These are phyloP conservation scores for Microcebus tavaratra DNA, from an alignment of 2,113 vertebrate genomes.

Conservation along the genomic window DNA sequence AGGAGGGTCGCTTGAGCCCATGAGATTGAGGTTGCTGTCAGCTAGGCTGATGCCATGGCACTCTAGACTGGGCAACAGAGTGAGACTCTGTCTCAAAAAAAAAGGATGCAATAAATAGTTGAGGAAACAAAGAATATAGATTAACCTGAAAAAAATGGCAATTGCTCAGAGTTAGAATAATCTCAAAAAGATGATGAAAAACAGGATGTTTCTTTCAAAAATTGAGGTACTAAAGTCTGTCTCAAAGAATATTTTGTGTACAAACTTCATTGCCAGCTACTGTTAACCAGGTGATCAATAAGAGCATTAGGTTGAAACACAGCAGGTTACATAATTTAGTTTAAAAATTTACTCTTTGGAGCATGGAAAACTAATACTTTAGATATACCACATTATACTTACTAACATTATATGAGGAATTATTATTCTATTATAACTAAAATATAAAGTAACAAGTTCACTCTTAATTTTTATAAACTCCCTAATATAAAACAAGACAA, in stretches of 20 bases:
- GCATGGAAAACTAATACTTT: background rate
- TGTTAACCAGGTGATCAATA: too few relatives aligned
- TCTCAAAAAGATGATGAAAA: background rate
- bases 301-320: too few relatives aligned
- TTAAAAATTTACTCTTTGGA: background rate
- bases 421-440: background rate
- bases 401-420: background rate
- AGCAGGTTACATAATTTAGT: background rate
- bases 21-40: too few relatives aligned
- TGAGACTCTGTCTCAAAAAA: too few relatives aligned
- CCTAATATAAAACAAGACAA: background rate
- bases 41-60: too few relatives aligned
- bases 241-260: background rate
- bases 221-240: background rate
- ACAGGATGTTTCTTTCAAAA: background rate
- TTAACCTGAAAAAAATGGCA: background rate
- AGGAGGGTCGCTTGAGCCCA: too few relatives aligned
- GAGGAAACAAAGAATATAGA: background rate
- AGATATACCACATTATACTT: background rate
- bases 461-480: background rate
- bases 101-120: background rate
- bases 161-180: background rate
- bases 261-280: background rate
- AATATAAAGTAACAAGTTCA: background rate
- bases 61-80: too few relatives aligned